Evolutionary conservation across 1,140 invertebrate genomes (phyloP), one percentile per base, ranked within the genome.

Genomic region (Lepidotrigona ventralis): DNA sequence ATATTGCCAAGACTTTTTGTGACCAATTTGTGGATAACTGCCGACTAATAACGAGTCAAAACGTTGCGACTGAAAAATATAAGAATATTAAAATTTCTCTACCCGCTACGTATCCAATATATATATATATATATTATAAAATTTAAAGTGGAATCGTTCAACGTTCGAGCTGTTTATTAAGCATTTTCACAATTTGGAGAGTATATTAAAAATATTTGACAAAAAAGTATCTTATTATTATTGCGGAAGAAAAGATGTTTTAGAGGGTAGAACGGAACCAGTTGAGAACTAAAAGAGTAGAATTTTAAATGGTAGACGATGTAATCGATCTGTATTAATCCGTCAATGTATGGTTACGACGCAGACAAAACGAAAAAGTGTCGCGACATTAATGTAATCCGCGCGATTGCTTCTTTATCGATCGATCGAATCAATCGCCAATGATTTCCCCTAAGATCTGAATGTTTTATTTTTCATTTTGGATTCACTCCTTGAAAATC

Each of bases 11-110:
- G 76, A 73, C 77, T 46, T 76, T 12, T 79, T 63, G 77, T n/a
- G 87, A 89, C 87, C 85, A 89, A 89, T 88, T 33, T 78, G 79
- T 83, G 81, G 73, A 83, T 83, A 74, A 85, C 84, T 85, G 84
- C 84, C 84, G 84, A 73, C 56, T 85, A 77, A 58, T 83, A 73
- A 26, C 60, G 73, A 64, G 78, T 84, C 58, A 56, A 86, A 73
- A 60, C 29, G n/a, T 81, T 84, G 23, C 70, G 81, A 86, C 77
- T 56, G 83, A 85, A 84, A 73, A 64, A 76, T 46, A 68, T 19
- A 58, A 85, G 39, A 76, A 15, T 46, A 76, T 29, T 63, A 84
- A 69, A 79, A 73, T 80, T 54, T 79, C 63, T 79, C 69, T 79
- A 51, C 56, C 77, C 76, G 23, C 74, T 60, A 78, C 66, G 82